Evolutionary conservation across 2,888 invertebrate genomes (phyloP).

Genomic region (Caenorhabditis zanzibari): DNA sequence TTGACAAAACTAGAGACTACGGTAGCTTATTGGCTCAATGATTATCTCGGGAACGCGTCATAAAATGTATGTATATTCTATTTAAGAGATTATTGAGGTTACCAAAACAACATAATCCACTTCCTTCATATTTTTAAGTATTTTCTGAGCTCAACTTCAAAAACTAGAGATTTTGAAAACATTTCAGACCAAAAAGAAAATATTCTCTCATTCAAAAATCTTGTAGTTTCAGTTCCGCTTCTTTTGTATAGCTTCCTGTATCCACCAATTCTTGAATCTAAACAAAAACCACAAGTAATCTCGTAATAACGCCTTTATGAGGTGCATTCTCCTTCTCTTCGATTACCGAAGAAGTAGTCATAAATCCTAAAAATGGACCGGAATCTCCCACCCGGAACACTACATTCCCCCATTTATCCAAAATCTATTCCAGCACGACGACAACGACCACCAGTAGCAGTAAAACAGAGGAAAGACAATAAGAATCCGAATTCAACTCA

Average conservation of each 20-base stretch:
- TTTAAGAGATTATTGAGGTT: too few species aligned
- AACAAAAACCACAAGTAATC: background rate
- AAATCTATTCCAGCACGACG: conserved; percentile 36
- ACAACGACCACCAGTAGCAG: conserved; percentile 12
- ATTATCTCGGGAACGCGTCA: conserved; percentile 2
- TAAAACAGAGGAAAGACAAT: conserved; percentile 24
- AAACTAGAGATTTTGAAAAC: too few species aligned
- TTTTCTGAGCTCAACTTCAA: too few species aligned
- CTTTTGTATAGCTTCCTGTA: too few species aligned
- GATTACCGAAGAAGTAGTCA: conserved; percentile 39
- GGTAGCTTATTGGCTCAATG: background rate
- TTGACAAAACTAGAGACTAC: conserved; percentile 39
- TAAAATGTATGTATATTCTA: background rate
- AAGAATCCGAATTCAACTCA: background rate
- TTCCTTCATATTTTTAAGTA: too few species aligned
- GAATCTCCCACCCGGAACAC: conserved; percentile 54
- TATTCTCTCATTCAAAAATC: too few species aligned
- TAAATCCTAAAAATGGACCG: conserved; percentile 44
- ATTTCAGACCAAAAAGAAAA: too few species aligned
- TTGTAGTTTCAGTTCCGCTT: too few species aligned
- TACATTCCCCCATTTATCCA: conserved; percentile 27
- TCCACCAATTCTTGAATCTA: background rate
- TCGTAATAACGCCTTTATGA: background rate
- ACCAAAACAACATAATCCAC: too few species aligned
- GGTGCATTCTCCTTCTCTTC: background rate